A percentile compares a stretch with the other conserved stretches of the same genome.
Conservation (phyloP, 2,888 invertebrate genomes). For the Drosophila monieri region DNA sequence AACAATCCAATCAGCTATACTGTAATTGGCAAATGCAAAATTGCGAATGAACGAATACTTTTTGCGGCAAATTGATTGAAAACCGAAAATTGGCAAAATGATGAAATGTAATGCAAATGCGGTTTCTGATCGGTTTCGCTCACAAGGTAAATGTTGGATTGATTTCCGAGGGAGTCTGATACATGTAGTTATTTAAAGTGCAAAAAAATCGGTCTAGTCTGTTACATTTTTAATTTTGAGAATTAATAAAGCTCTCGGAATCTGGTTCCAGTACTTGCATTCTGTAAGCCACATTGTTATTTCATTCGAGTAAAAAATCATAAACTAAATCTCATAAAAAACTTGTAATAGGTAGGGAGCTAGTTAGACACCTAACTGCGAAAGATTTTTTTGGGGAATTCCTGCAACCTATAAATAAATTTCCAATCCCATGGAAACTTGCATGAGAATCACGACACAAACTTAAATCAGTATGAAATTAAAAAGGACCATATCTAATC, state of each 20-base stretch:
- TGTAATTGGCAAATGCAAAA: constrained; percentile 72
- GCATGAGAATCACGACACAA: too few relatives aligned
- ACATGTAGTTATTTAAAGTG: not conserved
- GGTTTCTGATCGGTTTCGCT: constrained; percentile 15
- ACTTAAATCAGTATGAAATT: too few relatives aligned
- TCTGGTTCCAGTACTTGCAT: too few relatives aligned
- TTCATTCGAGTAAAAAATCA: too few relatives aligned
- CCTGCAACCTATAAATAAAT: too few relatives aligned
- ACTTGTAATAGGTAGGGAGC: too few relatives aligned
- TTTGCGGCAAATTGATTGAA: constrained; percentile 69
- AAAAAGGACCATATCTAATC: too few relatives aligned
- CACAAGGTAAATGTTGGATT: not conserved
- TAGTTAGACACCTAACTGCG: too few relatives aligned
- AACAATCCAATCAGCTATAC: constrained; percentile 73
- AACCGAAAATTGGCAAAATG: constrained; percentile 62
- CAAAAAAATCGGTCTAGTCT: not conserved
- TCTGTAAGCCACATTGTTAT: too few relatives aligned
- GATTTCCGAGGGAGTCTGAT: not conserved
- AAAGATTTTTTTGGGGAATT: too few relatives aligned
- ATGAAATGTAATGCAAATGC: constrained; percentile 46
- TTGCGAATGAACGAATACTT: constrained; percentile 66
- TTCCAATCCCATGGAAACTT: too few relatives aligned
- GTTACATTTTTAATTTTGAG: not conserved
- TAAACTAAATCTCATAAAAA: too few relatives aligned
- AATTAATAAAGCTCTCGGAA: not conserved